Evolutionary conservation across 1,140 invertebrate species (phyloP), one percentile per base, ranked within the genome.

Genomic region (Sminthurinus signatus): DNA sequence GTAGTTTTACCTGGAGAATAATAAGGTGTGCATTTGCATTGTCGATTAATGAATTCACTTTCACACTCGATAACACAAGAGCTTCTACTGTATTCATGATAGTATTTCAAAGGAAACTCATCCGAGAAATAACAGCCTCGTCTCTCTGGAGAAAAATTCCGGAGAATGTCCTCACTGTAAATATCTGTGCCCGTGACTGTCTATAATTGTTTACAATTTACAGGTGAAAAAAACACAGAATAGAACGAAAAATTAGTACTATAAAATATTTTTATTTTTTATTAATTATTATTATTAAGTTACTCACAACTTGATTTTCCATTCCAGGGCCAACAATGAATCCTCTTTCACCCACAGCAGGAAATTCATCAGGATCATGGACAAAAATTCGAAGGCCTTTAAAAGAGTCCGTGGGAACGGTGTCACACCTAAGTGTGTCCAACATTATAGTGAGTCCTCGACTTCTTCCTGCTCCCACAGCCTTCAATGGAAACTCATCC

Each of bases 361-460:
- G 69, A 62, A 73, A 73, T 32, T 71, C 64, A 19, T 73, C 71
- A 15, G 70, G 64, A 17, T 64, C 65, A 46, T 73, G 71, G 8
- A 73, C 65, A 44, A 69, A 65, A 31, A 70, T 64, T 25, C 70
- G 19, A 8, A 72, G 62, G 5, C 70, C 70, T 58, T 67, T 69
- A 42, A 72, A 72, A 17, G 64, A 65, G 39, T 72, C 70, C 14
- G 70, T 69, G 1, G 70, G 70, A 10, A 72, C 63, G 10, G 61
- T 58, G 21, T 62, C 70, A 39, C 70, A 72, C 17, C 67, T 28
- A 0, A 73, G 50, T 46, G 69, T 73, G 44, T 73, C 72, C 32
- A 69, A 28, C 67, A 73, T 73, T 1, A 73, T 21, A 10, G 62
- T 72, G 1, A 73, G 51, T 43, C 72, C 72, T 4, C 72, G 61